Evolutionary conservation across 2,888 invertebrate species (phyloP).

Genomic region (Mesoligia furuncula): DNA sequence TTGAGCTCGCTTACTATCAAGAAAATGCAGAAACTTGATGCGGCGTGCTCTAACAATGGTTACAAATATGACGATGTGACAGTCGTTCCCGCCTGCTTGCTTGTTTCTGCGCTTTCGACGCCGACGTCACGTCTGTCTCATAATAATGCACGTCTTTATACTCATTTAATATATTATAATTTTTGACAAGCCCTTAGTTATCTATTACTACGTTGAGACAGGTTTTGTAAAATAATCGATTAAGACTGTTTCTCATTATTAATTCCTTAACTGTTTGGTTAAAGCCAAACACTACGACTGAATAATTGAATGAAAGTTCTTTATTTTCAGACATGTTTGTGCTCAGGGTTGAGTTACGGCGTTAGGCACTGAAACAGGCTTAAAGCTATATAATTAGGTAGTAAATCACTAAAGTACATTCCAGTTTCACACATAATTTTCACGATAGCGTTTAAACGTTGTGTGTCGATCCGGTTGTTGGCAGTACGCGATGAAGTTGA

Average conservation of each 20-base stretch:
- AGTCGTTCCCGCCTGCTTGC: neutral
- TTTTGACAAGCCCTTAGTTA: slow-evolving; percentile 32
- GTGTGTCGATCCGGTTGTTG: slow-evolving; percentile 50
- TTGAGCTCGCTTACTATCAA: slow-evolving; percentile 7
- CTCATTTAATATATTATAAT: slow-evolving; percentile 22
- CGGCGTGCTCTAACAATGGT: neutral
- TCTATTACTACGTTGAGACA: slow-evolving; percentile 20
- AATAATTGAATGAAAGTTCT: slow-evolving; percentile 48
- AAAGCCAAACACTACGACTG: slow-evolving; percentile 52
- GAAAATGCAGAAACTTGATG: slow-evolving; percentile 10
- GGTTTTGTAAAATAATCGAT: slow-evolving; percentile 59
- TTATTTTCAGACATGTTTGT: slow-evolving; percentile 52
- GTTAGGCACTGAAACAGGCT: slow-evolving; percentile 85
- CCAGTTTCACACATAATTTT: slow-evolving; percentile 61
- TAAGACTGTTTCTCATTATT: slow-evolving; percentile 61
- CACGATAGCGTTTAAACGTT: slow-evolving; percentile 46
- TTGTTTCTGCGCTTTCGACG: slow-evolving; percentile 13
- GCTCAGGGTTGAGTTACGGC: slow-evolving; percentile 52
- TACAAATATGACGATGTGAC: neutral
- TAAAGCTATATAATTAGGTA: slow-evolving; percentile 60
- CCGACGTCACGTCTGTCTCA: slow-evolving; percentile 25
- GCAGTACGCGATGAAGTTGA: slow-evolving; percentile 59
- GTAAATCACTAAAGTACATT: slow-evolving; percentile 65
- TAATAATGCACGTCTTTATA: slow-evolving; percentile 22
- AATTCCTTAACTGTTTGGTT: slow-evolving; percentile 37